Percentiles rank a stretch among this genome's conserved stretches.
phyloP scores from a whole-genome alignment of 2,113 vertebrate genomes.

The Leuciscus idus region DNA sequence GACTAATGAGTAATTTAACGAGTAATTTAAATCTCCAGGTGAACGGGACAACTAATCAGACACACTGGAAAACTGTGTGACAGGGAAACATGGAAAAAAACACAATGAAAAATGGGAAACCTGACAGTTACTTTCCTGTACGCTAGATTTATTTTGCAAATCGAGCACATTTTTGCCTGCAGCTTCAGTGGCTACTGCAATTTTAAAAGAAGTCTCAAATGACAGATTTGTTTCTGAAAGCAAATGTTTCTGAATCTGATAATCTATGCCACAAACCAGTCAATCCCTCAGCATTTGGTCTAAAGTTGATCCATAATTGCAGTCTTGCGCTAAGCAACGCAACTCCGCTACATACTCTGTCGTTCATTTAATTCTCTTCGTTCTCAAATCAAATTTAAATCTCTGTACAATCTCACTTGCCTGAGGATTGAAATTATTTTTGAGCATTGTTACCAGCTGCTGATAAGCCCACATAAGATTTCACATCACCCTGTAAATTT shows the following conservation, averaged over 20 bases:
- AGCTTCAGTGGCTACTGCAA: neutral
- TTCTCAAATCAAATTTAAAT: neutral
- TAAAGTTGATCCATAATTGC: conserved; percentile 26
- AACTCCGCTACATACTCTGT: conserved; percentile 3
- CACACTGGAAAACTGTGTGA: no score
- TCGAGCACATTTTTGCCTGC: neutral
- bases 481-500: conserved; percentile 13
- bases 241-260: neutral
- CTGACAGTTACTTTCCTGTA: no score
- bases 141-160: no score
- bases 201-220: conserved; percentile 7
- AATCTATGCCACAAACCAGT: neutral
- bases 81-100: no score
- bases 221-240: neutral
- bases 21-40: no score
- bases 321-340: neutral
- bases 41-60: no score
- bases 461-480: conserved; percentile 1
- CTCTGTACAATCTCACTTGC: conserved; percentile 33
- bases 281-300: neutral
- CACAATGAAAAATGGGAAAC: no score
- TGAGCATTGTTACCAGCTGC: neutral
- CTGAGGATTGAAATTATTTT: conserved; percentile 11
- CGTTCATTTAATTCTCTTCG: neutral
- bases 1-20: no score